phyloP scores from a whole-genome alignment of 2,113 vertebrate species.

The Oreochromis spilurus region DNA sequence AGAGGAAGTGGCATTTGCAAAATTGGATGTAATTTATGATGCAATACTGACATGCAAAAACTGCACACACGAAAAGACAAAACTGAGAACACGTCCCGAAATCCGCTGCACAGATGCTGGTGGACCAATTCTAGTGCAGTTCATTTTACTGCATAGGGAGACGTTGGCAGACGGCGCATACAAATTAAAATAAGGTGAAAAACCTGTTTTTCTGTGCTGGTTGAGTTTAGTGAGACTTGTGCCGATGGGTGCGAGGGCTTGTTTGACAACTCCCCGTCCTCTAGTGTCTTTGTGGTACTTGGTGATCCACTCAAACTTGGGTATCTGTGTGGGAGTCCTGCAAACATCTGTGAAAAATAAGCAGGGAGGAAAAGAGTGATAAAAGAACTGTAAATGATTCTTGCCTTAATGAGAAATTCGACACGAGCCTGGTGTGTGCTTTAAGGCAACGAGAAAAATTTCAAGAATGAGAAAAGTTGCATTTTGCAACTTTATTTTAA shows the following conservation, averaged over 20 bases:
- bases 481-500: neutral
- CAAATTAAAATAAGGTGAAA: neutral
- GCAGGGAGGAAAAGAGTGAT: neutral
- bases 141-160: neutral
- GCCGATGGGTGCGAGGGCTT: neutral
- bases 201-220: slow-evolving; percentile 58
- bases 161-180: neutral
- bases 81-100: neutral
- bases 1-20: slow-evolving; percentile 5
- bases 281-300: slow-evolving; percentile 59
- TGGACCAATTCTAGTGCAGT: neutral
- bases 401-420: neutral
- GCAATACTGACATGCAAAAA: neutral
- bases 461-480: neutral
- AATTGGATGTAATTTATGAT: neutral
- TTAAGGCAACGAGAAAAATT: neutral
- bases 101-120: neutral
- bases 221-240: slow-evolving; percentile 28
- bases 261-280: slow-evolving; percentile 24
- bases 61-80: neutral
- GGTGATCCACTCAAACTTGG: slow-evolving; percentile 74
- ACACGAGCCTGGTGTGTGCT: fast-evolving
- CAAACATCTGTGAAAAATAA: slow-evolving; percentile 61
- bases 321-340: slow-evolving; percentile 49
- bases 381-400: neutral